These are phyloP conservation scores for Nomada ruficornis DNA, from an alignment of 2,888 invertebrate species.

Conservation along the genomic window DNA sequence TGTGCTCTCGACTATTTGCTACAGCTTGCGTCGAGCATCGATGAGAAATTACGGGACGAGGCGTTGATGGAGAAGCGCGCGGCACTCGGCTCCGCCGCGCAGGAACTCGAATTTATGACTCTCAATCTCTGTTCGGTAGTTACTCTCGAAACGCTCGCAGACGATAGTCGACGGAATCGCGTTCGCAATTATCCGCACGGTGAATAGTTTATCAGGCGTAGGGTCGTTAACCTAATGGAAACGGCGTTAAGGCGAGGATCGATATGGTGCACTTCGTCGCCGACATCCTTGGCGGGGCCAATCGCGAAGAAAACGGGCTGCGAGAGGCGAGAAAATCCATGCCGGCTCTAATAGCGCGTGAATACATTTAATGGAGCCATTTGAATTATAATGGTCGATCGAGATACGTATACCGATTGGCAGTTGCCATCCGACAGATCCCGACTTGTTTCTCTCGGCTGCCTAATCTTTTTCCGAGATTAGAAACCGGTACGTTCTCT, in stretches of 20 bases:
- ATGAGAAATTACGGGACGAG: slow-evolving; percentile 27
- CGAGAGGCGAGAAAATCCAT: slow-evolving; percentile 51
- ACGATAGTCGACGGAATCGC: slow-evolving; percentile 60
- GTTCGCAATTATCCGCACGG: slow-evolving; percentile 67
- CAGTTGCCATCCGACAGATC: slow-evolving; percentile 56
- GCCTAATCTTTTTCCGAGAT: slow-evolving; percentile 63
- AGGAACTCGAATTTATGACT: slow-evolving; percentile 36
- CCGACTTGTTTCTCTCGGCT: slow-evolving; percentile 47
- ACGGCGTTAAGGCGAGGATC: slow-evolving; percentile 68
- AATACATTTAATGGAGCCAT: slow-evolving; percentile 72
- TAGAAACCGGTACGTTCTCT: slow-evolving; percentile 63
- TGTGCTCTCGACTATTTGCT: neutral
- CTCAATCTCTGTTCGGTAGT: slow-evolving; percentile 41
- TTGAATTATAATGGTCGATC: slow-evolving; percentile 74
- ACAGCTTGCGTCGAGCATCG: neutral
- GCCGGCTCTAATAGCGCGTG: slow-evolving; percentile 67
- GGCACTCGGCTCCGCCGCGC: neutral
- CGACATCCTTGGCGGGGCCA: slow-evolving; percentile 57
- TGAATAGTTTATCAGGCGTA: slow-evolving; percentile 71
- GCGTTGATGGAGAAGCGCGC: slow-evolving; percentile 25
- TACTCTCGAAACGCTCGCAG: slow-evolving; percentile 29
- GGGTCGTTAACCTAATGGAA: slow-evolving; percentile 75
- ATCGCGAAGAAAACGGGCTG: slow-evolving; percentile 60
- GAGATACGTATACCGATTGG: slow-evolving; percentile 52
- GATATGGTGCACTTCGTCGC: slow-evolving; percentile 67